phyloP scores from a whole-genome alignment of 2,797 vertebrate species.

The Natrix natrix region DNA sequence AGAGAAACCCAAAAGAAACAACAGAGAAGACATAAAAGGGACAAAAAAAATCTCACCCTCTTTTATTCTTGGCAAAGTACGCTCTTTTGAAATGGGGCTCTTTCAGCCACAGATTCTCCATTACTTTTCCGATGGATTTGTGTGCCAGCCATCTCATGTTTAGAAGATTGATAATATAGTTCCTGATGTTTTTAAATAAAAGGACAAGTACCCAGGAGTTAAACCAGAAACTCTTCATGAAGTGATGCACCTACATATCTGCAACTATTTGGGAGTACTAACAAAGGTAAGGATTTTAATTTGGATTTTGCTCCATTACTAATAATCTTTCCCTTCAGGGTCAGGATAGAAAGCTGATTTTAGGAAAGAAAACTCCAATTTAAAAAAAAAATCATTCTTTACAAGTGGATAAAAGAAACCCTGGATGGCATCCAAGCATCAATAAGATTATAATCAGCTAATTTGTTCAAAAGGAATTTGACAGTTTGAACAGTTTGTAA shows the following conservation, averaged over 20 bases:
- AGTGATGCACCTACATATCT: not conserved
- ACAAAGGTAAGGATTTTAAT: not conserved
- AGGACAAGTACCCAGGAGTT: not conserved
- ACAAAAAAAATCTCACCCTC: not conserved
- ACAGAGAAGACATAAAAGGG: not conserved
- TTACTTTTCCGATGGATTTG: not conserved
- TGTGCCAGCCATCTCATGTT: not conserved
- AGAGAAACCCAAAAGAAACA: not conserved
- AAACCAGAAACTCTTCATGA: not conserved
- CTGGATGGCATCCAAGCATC: conserved; percentile 61
- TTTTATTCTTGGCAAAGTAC: not conserved
- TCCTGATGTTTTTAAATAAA: not conserved
- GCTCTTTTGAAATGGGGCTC: not conserved
- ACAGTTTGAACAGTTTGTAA: conserved; percentile 57
- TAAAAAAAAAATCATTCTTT: conserved; percentile 46
- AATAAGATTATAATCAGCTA: conserved; percentile 65
- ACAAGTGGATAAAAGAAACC: conserved; percentile 9
- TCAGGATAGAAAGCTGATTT: conserved; percentile 42
- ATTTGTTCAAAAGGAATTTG: conserved; percentile 64
- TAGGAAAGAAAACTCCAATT: conserved; percentile 52
- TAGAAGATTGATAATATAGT: not conserved
- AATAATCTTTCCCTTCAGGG: conserved; percentile 11
- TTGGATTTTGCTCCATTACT: not conserved
- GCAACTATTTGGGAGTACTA: not conserved
- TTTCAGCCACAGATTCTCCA: not conserved